Percentiles rank a stretch among this genome's conserved stretches.
Evolutionary conservation across 2,113 vertebrate genomes (phyloP).

Genomic region (Suricata suricatta): DNA sequence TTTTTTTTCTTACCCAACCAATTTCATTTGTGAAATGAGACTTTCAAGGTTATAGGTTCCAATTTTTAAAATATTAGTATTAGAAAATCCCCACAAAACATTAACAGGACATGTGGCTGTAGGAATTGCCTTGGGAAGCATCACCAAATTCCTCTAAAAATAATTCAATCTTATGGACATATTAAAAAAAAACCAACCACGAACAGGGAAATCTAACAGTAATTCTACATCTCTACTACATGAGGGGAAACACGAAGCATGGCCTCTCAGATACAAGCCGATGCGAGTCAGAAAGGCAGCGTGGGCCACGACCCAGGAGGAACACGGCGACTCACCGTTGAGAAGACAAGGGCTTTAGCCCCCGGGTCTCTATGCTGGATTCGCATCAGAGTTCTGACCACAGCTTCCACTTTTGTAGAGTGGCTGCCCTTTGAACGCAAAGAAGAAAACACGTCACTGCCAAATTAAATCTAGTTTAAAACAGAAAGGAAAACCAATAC

Average conservation of each 20-base stretch:
- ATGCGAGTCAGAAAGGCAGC: not conserved
- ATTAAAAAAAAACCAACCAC: not conserved
- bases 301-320: not conserved
- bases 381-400: conserved; percentile 95
- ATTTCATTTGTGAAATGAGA: conserved; percentile 41
- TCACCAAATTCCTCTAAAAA: conserved; percentile 30
- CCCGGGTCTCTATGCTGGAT: conserved; percentile 93
- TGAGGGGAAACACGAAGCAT: not conserved
- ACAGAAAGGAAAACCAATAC: not conserved
- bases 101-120: not conserved
- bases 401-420: conserved; percentile 99
- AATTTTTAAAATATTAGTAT: conserved; percentile 27
- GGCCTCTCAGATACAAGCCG: not conserved
- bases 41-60: not conserved
- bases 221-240: not conserved
- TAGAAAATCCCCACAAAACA: conserved; percentile 27
- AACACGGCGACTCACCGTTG: conserved; percentile 89
- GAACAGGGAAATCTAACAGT: not conserved
- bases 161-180: not conserved
- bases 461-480: conserved; percentile 1
- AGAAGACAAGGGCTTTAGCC: conserved; percentile 97
- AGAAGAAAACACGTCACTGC: conserved; percentile 45
- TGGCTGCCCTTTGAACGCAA: conserved; percentile 93
- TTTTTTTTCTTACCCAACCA: not conserved
- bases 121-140: not conserved